These are phyloP conservation scores for Cantharis rufa DNA, from an alignment of 2,888 invertebrate genomes.

Conservation along the genomic window DNA sequence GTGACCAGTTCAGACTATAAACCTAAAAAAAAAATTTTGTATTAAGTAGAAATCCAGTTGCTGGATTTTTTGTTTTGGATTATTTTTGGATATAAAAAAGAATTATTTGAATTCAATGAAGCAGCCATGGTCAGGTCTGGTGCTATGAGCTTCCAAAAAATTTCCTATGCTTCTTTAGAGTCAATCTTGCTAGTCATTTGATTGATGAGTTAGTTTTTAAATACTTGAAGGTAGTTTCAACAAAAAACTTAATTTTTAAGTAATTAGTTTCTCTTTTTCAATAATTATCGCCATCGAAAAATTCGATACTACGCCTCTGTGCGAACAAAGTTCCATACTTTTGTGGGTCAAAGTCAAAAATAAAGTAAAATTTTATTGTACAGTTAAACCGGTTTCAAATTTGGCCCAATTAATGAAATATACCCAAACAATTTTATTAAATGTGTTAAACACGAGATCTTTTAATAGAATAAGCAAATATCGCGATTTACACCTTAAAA, in stretches of 20 bases:
- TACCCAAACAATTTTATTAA: background rate
- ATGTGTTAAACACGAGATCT: background rate
- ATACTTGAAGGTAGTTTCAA: background rate
- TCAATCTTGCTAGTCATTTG: background rate
- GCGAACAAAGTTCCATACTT: background rate
- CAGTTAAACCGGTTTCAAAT: constrained; percentile 3
- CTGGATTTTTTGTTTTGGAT: too few relatives aligned
- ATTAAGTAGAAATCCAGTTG: too few relatives aligned
- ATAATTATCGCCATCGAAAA: too few relatives aligned
- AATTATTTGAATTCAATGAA: too few relatives aligned
- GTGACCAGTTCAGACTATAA: too few relatives aligned
- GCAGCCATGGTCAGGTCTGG: too few relatives aligned
- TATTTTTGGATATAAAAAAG: too few relatives aligned
- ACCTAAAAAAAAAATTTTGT: too few relatives aligned
- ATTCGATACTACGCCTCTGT: background rate
- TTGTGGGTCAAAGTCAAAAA: background rate
- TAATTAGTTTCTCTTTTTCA: background rate
- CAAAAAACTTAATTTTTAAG: background rate
- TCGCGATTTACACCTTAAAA: background rate
- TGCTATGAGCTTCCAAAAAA: background rate
- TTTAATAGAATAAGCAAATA: background rate
- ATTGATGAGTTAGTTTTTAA: background rate
- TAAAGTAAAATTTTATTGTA: constrained; percentile 1
- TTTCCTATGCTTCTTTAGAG: background rate
- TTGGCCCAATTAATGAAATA: background rate